A percentile compares a stretch with the other conserved stretches of the same genome.
Conservation (phyloP, 1,140 invertebrate species). For the Drosophila funebris region DNA sequence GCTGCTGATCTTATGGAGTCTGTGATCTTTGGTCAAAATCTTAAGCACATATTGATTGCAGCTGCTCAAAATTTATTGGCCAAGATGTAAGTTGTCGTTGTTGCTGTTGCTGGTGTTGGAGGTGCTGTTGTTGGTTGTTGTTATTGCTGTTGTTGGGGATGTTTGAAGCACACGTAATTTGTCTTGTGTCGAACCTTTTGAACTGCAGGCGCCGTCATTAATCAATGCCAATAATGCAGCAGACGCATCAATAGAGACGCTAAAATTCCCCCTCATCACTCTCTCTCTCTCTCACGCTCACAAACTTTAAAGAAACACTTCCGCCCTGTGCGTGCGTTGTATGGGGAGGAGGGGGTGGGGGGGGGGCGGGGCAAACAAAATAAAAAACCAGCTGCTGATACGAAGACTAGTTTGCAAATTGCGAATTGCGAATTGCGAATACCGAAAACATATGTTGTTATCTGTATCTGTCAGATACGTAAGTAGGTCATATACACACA, state of each 20-base stretch:
- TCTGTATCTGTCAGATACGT: conserved; percentile 69
- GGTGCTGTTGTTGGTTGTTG: neutral
- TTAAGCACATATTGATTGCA: conserved; percentile 29
- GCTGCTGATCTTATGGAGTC: neutral
- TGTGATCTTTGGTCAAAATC: conserved; percentile 30
- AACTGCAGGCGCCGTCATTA: conserved; percentile 36
- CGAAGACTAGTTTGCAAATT: conserved; percentile 16
- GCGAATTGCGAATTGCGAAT: conserved; percentile 31
- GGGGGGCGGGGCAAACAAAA: neutral
- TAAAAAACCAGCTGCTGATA: conserved; percentile 32
- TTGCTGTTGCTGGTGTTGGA: neutral
- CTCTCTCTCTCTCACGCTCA: neutral
- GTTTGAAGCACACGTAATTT: conserved; percentile 16
- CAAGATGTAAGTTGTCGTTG: conserved; percentile 5
- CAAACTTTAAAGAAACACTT: conserved; percentile 6
- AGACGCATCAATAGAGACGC: conserved; percentile 25
- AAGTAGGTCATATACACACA: conserved; percentile 62
- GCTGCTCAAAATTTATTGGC: conserved; percentile 30
- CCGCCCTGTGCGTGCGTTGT: conserved; percentile 7
- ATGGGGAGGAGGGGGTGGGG: neutral
- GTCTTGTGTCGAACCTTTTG: conserved; percentile 41
- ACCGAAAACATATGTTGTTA: conserved; percentile 65
- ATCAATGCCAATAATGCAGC: conserved; percentile 45
- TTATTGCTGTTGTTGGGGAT: neutral
- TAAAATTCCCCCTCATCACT: neutral